phyloP scores from a whole-genome alignment of 2,888 invertebrate genomes.

The Pogonocherus hispidulus region DNA sequence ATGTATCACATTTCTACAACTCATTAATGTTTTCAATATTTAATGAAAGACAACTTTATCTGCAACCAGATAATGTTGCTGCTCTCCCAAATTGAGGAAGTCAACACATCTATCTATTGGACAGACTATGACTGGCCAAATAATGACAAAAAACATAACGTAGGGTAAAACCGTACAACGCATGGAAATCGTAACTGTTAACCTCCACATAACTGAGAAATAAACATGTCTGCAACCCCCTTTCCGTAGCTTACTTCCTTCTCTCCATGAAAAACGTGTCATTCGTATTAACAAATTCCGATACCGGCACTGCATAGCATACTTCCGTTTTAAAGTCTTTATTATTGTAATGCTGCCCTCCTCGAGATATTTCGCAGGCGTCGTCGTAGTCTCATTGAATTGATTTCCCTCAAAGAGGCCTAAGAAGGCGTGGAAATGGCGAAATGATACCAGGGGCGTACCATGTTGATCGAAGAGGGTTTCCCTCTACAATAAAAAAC shows the following conservation, averaged over 20 bases:
- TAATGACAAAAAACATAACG: no score
- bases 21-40: no score
- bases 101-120: no score
- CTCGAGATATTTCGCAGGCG: neutral
- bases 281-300: neutral
- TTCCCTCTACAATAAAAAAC: no score
- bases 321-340: constrained; percentile 3
- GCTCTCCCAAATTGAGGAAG: no score
- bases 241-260: neutral
- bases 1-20: no score
- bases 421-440: neutral
- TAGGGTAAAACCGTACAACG: no score
- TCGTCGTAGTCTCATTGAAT: neutral
- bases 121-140: no score
- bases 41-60: no score
- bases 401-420: neutral
- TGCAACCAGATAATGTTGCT: no score
- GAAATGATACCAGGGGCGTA: neutral
- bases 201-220: neutral
- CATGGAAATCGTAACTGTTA: neutral
- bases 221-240: neutral
- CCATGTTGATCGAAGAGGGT: no score
- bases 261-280: neutral
- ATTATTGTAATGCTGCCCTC: neutral
- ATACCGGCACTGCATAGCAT: neutral